phyloP scores from a whole-genome alignment of 2,888 invertebrate genomes.

The Calliphora vomitoria region DNA sequence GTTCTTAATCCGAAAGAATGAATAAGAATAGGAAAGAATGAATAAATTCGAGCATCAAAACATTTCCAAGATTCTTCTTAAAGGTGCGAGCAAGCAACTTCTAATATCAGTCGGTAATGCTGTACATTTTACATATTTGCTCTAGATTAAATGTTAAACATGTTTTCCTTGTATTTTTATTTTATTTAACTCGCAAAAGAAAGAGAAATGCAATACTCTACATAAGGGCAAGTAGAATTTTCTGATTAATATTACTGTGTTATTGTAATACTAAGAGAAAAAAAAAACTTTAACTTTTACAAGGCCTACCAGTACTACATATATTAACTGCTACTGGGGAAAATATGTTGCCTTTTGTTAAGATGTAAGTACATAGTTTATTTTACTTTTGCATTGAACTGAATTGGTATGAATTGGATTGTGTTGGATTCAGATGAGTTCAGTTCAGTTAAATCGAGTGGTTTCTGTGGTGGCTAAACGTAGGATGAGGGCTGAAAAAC shows the following conservation, averaged over 20 bases:
- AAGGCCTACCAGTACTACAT: conserved; percentile 29
- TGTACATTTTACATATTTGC: not conserved
- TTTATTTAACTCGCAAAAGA: conserved; percentile 35
- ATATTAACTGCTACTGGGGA: conserved; percentile 10
- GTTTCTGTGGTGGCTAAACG: conserved; percentile 23
- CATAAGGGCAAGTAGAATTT: conserved; percentile 5
- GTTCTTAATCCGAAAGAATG: too few species aligned
- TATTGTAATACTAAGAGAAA: conserved; percentile 4
- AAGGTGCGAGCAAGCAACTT: too few species aligned
- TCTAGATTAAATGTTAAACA: conserved; percentile 30
- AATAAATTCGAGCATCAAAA: too few species aligned
- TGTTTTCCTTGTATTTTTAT: conserved; percentile 10
- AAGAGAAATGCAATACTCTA: conserved; percentile 24
- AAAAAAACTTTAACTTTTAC: conserved; percentile 36
- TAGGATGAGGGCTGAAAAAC: not conserved
- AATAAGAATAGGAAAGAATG: too few species aligned
- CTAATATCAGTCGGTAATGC: too few species aligned
- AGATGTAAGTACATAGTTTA: conserved; percentile 44
- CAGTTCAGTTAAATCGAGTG: conserved; percentile 43
- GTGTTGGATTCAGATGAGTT: conserved; percentile 49
- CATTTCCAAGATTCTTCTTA: too few species aligned
- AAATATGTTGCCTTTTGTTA: conserved; percentile 50
- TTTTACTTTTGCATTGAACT: conserved; percentile 53
- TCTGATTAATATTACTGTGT: conserved; percentile 9
- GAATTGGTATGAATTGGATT: conserved; percentile 49